Evolutionary conservation across 2,113 vertebrate species (phyloP).

Genomic region (Lathamus discolor): DNA sequence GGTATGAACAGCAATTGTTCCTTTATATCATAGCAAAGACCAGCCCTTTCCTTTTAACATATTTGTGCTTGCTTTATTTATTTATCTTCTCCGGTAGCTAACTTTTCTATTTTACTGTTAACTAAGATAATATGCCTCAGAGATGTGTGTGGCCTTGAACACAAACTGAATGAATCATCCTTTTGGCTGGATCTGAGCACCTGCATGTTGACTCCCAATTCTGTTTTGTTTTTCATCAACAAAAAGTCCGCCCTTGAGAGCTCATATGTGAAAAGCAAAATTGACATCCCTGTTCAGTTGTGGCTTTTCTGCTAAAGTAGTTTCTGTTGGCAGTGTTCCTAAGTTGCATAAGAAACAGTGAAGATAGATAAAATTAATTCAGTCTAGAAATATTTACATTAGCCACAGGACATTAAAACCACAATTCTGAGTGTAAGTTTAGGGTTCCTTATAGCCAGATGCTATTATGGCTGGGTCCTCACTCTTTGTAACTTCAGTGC

Average conservation of each 20-base stretch:
- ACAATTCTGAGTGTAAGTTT: neutral
- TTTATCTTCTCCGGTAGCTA: neutral
- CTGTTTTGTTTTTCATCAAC: neutral
- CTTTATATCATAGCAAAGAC: neutral
- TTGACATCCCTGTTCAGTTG: neutral
- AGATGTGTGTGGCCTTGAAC: neutral
- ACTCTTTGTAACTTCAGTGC: neutral
- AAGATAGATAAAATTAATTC: neutral
- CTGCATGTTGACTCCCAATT: neutral
- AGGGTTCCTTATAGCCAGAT: neutral
- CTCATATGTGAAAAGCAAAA: neutral
- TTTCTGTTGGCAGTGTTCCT: neutral
- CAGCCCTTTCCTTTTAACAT: neutral
- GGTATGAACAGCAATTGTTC: neutral
- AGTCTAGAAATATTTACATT: neutral
- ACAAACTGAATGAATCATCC: slow-evolving; percentile 1
- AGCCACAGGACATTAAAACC: neutral
- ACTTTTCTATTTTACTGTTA: neutral
- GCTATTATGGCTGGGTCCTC: neutral
- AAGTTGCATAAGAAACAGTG: neutral
- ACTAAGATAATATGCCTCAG: neutral
- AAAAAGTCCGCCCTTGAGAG: neutral
- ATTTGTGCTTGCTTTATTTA: neutral
- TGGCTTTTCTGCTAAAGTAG: neutral
- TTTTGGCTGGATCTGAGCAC: slow-evolving; percentile 2